A percentile compares a stretch with the other conserved stretches of the same genome.
Evolutionary conservation across 2,113 vertebrate genomes (phyloP).

Genomic region (Pogonocichla stellata): DNA sequence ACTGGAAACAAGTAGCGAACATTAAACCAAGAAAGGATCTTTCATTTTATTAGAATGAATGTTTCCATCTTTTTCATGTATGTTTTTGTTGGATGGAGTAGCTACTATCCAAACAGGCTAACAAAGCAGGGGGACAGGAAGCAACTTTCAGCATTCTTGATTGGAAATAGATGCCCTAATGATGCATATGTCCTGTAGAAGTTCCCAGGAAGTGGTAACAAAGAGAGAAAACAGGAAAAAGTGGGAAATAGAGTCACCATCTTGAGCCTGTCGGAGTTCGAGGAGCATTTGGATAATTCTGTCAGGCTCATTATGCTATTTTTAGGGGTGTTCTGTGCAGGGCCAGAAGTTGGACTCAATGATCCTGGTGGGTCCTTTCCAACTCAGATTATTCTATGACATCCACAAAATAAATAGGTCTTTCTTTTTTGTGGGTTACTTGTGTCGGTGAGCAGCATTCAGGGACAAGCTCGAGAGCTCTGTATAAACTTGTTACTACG

Average conservation of each 20-base stretch:
- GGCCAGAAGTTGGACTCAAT: accelerated
- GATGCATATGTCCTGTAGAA: background rate
- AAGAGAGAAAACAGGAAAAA: background rate
- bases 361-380: background rate
- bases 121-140: background rate
- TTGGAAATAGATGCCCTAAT: background rate
- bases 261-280: background rate
- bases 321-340: background rate
- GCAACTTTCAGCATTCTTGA: background rate
- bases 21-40: background rate
- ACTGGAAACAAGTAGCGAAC: background rate
- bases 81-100: background rate
- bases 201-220: background rate
- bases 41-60: background rate
- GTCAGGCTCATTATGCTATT: too few relatives aligned
- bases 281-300: background rate
- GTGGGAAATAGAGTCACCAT: background rate
- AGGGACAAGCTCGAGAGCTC: too few relatives aligned
- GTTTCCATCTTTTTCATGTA: background rate
- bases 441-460: too few relatives aligned
- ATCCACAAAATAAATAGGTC: background rate
- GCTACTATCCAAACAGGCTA: background rate
- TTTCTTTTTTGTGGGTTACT: too few relatives aligned
- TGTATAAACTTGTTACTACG: too few relatives aligned
- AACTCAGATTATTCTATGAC: background rate